Conservation (phyloP, 2,797 vertebrate species). For the Atherinosoma microstoma region DNA sequence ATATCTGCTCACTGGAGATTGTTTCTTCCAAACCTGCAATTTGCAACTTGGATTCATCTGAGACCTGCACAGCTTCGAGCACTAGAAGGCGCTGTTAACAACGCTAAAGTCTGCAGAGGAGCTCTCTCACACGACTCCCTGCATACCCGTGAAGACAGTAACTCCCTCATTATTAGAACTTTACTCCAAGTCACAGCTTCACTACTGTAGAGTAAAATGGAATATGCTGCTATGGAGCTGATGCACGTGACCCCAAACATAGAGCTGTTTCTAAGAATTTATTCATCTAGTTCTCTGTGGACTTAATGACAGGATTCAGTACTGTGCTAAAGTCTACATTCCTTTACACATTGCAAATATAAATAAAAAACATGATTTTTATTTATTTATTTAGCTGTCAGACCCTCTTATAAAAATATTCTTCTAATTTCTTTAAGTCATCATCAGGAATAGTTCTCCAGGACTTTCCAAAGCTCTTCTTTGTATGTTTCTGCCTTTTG, state of each 20-base stretch:
- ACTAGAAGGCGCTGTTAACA: slow-evolving; percentile 85
- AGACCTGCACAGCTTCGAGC: slow-evolving; percentile 42
- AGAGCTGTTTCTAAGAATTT: background rate
- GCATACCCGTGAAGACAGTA: slow-evolving; percentile 7
- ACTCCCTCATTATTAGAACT: slow-evolving; percentile 10
- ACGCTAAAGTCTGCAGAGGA: slow-evolving; percentile 46
- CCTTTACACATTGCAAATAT: background rate
- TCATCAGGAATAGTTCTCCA: no score
- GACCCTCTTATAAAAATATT: slow-evolving; percentile 3
- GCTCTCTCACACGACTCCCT: background rate
- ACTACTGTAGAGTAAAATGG: background rate
- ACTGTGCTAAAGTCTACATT: background rate
- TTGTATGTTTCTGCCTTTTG: no score
- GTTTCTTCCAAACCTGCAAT: slow-evolving; percentile 16
- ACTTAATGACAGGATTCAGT: slow-evolving; percentile 23
- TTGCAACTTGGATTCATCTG: slow-evolving; percentile 27
- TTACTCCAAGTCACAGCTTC: slow-evolving; percentile 3
- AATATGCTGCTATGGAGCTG: background rate
- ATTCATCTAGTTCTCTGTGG: slow-evolving; percentile 19
- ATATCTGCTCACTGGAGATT: slow-evolving; percentile 38
- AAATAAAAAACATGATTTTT: slow-evolving; percentile 6
- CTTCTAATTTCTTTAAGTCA: no score
- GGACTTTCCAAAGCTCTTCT: no score
- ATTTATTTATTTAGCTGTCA: background rate
- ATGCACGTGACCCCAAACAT: slow-evolving; percentile 7